Evolutionary conservation across 2,888 invertebrate species (phyloP), one percentile per base, ranked within the genome.

Genomic region (Drosophila falleni): DNA sequence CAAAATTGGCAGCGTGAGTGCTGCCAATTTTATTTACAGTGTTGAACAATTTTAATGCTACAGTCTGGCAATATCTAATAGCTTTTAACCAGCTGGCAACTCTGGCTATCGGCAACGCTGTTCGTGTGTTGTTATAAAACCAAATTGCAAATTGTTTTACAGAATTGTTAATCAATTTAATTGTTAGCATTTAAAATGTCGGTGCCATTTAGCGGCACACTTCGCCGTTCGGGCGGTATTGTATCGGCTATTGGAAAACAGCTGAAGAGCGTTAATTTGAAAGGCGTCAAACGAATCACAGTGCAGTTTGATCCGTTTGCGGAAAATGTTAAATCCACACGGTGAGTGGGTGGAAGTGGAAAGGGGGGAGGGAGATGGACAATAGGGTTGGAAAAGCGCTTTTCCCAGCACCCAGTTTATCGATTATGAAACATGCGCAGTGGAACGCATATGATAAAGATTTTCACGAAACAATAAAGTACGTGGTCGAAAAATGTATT

Each of bases 291-390:
- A 87, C 94, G 95, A 92, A 94, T 98, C 68, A 94, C 95, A 56
- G 95, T 97, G 56, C 95, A 95, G 92, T 97, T 97, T 90, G 97
- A 98, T 93, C 97, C 98, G 5, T 97, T 97, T 92, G 94, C 95
- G 82, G 94, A 95, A 83, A 95, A 95, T 92, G 95, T 95, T 64
- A 93, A 93, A 71, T 94, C 93, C 51, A 94, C 94, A 71, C 93
- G 94, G 94, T 94, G 91, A 90, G 89, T 74, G 62, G 79, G 50
- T 5, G 46, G 23, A 2, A 19, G 23, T 23, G 23, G 23, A 33
- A 19, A 50, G 11, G 10, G 8, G 23, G 41, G 33, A 13, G 37
- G 26, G 26, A 41, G 46, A 23, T 23, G 23, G 35, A 26, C 9
- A 41, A 58, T 70, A 68, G 74, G 74, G 65, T 75, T 74, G 81